These are phyloP conservation scores for Aporophyla lueneburgensis DNA, from an alignment of 2,888 invertebrate species.

Conservation along the genomic window DNA sequence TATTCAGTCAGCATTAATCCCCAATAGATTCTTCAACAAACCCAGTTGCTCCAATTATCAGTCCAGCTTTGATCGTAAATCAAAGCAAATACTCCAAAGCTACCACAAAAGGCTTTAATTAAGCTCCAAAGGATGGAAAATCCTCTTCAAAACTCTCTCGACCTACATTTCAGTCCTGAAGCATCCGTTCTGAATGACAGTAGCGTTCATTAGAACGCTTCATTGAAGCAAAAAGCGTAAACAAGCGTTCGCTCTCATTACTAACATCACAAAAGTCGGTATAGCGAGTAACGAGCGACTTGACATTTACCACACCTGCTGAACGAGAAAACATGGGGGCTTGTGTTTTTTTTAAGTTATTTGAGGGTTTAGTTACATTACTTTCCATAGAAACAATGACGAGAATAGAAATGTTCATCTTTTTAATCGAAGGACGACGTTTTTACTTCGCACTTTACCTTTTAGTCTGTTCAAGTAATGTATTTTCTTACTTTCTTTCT, in stretches of 20 bases:
- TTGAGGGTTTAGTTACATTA: constrained; percentile 5
- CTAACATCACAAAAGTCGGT: constrained; percentile 12
- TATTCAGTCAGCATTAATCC: background rate
- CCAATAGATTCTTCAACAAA: constrained; percentile 4
- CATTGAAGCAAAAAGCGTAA: constrained; percentile 55
- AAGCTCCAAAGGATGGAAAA: constrained; percentile 27
- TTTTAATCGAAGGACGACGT: too few species aligned
- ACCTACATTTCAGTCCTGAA: constrained; percentile 37
- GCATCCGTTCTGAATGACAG: constrained; percentile 33
- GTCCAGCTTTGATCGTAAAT: constrained; percentile 16
- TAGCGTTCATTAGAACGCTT: constrained; percentile 55
- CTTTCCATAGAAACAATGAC: background rate
- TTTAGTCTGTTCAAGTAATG: too few species aligned
- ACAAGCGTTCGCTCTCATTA: constrained; percentile 52
- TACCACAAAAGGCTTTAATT: constrained; percentile 44
- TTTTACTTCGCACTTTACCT: too few species aligned
- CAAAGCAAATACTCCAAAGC: constrained; percentile 11
- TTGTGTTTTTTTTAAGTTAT: constrained; percentile 26
- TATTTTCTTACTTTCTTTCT: too few species aligned
- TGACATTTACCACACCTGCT: constrained; percentile 62
- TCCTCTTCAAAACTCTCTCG: constrained; percentile 24
- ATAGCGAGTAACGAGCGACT: constrained; percentile 66
- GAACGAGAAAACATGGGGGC: constrained; percentile 7
- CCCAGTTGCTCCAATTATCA: constrained; percentile 22
- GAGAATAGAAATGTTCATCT: too few species aligned